Evolutionary conservation across 2,888 invertebrate genomes (phyloP), one percentile per base, ranked within the genome.

Genomic region (Imbricaverruca yamaguchii): DNA sequence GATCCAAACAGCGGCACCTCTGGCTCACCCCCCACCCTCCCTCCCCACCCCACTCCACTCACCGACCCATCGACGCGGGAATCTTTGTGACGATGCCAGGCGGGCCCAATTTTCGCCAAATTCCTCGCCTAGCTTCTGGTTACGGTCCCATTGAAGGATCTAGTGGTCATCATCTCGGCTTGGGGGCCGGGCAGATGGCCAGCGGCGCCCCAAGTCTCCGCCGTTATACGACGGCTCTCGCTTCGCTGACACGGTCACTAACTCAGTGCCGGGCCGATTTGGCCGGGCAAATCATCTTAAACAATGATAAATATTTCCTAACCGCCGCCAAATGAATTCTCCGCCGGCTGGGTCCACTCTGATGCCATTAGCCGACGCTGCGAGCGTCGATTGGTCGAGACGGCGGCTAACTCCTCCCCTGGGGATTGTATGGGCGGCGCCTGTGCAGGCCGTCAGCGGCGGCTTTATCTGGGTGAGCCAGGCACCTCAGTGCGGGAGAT

Each of bases 271-370:
- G 11, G 9, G 1, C 39, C 18, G 23, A 8, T 12, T 39, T 39
- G 12, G 2, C 39, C 6, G 39, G 13, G 69, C 25, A 9, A 74
- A 74, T 74, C 74, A 13, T 53, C 74, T 74, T 74, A 74, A 74
- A 74, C 74, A 74, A 74, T 74, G 74, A 74, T 74, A 74, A 74
- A 74, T 74, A 74, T 74, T 74, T 74, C 74, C 74, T 53, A 53
- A 74, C 74, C 15, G 21, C 18, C 53, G 18, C 18, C 74, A 74
- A 74, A 74, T 74, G 74, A 74, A 74, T 74, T 74, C 74, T 9
- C 9, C 53, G 18, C 3, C 4, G 25, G 39, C 39, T 6, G 12
- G 6, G 11, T 25, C 25, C 0, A 4, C 18, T 4, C 74, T 53
- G 74, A 74, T 53, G 53, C 21, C 74, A 74, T 74, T 74, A 74